A percentile compares a stretch with the other conserved stretches of the same genome.
Conservation (phyloP, 2,113 vertebrate genomes). For the Potamarius usumacintae region DNA sequence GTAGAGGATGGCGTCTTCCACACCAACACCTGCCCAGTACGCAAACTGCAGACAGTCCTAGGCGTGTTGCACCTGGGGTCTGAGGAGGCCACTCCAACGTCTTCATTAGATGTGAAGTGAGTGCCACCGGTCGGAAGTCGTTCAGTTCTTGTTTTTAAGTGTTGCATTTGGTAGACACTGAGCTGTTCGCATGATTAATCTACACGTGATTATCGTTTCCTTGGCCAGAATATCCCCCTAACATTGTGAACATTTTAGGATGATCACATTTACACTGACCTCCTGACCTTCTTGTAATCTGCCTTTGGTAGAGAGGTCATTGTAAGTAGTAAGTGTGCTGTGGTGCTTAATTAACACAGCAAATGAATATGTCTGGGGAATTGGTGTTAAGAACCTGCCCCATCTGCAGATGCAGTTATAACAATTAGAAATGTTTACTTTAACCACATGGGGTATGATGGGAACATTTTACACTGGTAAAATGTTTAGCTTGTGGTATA, state of each 20-base stretch:
- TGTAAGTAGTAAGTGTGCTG: background rate
- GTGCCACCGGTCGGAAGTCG: no score
- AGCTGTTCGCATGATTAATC: constrained; percentile 16
- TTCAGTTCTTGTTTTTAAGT: no score
- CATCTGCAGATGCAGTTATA: constrained; percentile 10
- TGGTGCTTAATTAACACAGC: background rate
- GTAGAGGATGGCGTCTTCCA: no score
- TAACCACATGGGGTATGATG: background rate
- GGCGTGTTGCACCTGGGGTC: no score
- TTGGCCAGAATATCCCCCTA: constrained; percentile 17
- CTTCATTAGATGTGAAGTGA: no score
- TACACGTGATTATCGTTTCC: constrained; percentile 26
- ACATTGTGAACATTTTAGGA: background rate
- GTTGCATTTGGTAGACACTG: background rate
- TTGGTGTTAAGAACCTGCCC: background rate
- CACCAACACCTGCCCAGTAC: no score
- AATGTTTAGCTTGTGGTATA: background rate
- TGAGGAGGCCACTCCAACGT: no score
- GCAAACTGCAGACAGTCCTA: no score
- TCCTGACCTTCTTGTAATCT: background rate
- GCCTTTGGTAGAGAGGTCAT: background rate
- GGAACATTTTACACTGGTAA: background rate
- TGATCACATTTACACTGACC: background rate
- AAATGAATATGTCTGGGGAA: background rate
- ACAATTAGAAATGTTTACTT: background rate